Conservation (phyloP, 37 sponge, comb jelly and placozoan species). For the Amphimedon queenslandica region DNA sequence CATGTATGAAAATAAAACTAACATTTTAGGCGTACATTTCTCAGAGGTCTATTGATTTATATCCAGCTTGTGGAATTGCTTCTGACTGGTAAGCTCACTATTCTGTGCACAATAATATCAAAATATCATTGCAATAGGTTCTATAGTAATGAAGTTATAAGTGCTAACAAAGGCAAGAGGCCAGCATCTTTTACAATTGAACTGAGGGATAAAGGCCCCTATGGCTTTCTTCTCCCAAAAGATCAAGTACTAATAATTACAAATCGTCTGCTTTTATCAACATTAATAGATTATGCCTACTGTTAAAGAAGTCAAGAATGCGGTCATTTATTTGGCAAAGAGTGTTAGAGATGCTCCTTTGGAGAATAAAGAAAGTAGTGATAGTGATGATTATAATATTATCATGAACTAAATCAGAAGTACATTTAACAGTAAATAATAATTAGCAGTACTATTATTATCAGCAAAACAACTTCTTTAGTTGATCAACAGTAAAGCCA, state of each 20-base stretch:
- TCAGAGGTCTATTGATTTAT: conserved; percentile 35
- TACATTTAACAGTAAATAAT: no score
- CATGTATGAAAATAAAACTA: no score
- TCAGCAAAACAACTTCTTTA: background rate
- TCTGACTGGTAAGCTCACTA: conserved; percentile 51
- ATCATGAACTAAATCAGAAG: no score
- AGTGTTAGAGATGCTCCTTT: background rate
- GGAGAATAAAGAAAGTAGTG: no score
- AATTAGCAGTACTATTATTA: no score
- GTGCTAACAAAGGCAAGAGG: conserved; percentile 11
- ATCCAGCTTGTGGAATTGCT: conserved; percentile 52
- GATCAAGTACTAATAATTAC: conserved; percentile 27
- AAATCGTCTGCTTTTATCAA: background rate
- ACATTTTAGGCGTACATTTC: conserved; percentile 23
- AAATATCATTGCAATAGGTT: background rate
- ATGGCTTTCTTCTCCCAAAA: conserved; percentile 28
- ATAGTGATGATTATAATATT: no score
- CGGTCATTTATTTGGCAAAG: conserved; percentile 38
- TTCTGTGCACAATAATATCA: background rate
- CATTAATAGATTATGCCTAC: conserved; percentile 44
- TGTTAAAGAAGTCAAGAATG: conserved; percentile 53
- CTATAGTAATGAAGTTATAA: background rate
- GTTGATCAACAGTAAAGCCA: background rate
- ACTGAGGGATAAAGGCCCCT: conserved; percentile 12
- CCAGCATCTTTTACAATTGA: conserved; percentile 22